Evolutionary conservation across 2,888 invertebrate species (phyloP), one percentile per base, ranked within the genome.

Genomic region (Limnephilus rhombicus): DNA sequence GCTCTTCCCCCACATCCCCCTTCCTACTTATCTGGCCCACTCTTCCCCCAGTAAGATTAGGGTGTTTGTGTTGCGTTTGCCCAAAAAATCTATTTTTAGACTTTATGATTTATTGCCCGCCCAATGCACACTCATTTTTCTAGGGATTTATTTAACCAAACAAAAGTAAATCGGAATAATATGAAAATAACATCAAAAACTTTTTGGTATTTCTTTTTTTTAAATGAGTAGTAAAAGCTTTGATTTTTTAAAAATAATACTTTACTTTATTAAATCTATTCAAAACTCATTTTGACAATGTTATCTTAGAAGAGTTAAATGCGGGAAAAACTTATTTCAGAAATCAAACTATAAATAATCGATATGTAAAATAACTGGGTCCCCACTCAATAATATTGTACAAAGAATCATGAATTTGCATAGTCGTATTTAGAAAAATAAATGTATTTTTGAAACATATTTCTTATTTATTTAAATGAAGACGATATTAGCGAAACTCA

Each of bases 81-180:
- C 68, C 45, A 45, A n/a, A 86, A 45, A 15, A 3, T 15, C 45
- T 86, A 86, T 86, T 86, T 86, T 86, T 86, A 86, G 45, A 24
- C n/a, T 86, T 11, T 9, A 45, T 86, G 86, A 86, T 86, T 86
- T 86, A 86, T 86, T 24, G 45, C 86, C 45, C 12, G 34, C 37
- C 34, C 37, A 11, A 83, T 83, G 83, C 83, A 83, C 24, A 37
- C 37, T 15, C 1, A 37, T 18, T 31, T 82, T 31, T 31, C 31
- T 37, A 24, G 37, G 9, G 83, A 15, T 34, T 83, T 83, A 37
- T 37, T 68, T 68, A 68, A 68, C 68, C 24, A 68, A 68, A 18
- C 68, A 9, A 24, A 24, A 9, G 68, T 68, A 24, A 3, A 18
- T 13, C 18, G 24, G 53, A 18, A 68, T 68, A 68, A 68, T 18